Evolutionary conservation across 2,797 vertebrate species (phyloP).

Genomic region (Microchirus variegatus): DNA sequence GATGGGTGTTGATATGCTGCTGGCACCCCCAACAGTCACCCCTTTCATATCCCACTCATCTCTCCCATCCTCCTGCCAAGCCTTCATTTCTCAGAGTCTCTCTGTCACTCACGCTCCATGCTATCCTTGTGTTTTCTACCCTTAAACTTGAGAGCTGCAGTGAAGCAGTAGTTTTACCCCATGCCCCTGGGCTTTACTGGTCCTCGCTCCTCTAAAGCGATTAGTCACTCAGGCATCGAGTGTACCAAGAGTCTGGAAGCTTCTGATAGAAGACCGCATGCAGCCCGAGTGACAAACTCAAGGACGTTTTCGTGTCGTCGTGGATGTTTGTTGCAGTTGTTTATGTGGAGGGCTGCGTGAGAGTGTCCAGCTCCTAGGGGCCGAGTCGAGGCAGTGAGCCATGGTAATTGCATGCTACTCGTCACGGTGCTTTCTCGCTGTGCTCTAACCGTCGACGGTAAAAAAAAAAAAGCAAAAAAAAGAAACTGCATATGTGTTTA

Average conservation of each 20-base stretch:
- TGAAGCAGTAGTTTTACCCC: slow-evolving; percentile 40
- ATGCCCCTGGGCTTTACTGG: slow-evolving; percentile 53
- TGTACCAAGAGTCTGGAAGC: slow-evolving; percentile 70
- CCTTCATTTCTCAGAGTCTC: slow-evolving; percentile 57
- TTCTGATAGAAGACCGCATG: slow-evolving; percentile 66
- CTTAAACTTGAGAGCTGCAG: slow-evolving; percentile 19
- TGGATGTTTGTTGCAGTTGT: slow-evolving; percentile 55
- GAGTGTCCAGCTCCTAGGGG: slow-evolving; percentile 59
- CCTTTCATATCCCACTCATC: slow-evolving; percentile 66
- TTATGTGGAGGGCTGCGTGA: slow-evolving; percentile 56
- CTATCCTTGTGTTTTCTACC: slow-evolving; percentile 28
- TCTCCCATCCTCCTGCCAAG: slow-evolving; percentile 48
- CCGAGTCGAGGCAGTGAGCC: slow-evolving; percentile 57
- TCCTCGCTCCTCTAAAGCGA: slow-evolving; percentile 65
- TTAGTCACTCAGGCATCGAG: slow-evolving; percentile 69
- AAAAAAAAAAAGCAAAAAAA: slow-evolving; percentile 35
- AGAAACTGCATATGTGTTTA: slow-evolving; percentile 71
- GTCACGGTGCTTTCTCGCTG: slow-evolving; percentile 49
- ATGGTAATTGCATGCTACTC: slow-evolving; percentile 69
- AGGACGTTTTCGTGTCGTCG: slow-evolving; percentile 57
- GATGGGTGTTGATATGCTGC: slow-evolving; percentile 70
- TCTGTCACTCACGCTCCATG: slow-evolving; percentile 56
- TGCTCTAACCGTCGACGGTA: slow-evolving; percentile 37
- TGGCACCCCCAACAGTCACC: slow-evolving; percentile 61
- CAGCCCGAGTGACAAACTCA: slow-evolving; percentile 64